Evolutionary conservation across 2,113 vertebrate genomes (phyloP), one percentile per base, ranked within the genome.

Genomic region (Phaethon lepturus): DNA sequence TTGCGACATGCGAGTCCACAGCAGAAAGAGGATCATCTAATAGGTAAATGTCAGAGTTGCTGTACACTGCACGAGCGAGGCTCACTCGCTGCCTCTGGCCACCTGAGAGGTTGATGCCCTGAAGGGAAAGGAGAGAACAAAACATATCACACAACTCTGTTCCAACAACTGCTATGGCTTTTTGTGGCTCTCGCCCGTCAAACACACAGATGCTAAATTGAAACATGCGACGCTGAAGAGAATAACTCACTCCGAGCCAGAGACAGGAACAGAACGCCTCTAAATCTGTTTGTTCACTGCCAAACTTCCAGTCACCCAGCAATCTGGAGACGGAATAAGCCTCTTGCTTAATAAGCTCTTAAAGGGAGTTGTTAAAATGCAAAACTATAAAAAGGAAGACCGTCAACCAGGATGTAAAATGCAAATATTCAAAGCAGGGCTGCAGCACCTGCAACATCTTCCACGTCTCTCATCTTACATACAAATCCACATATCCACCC

Each of bases 61-160:
- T 99, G 97, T 99, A 99, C 67, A 99, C 98, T 1, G 99, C 99
- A 6, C 99, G 98, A 35, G 99, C 99, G 35, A 99, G 95, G 90
- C 99, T 99, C 90, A 99, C 98, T 8, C 99, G 98, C 97, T 99
- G 99, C 79, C 99, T 98, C 98, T 99, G 99, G 11, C 99, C 99
- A 7, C 99, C 99, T 0, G 99, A 99, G 35, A 99, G 98, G 96
- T 99, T 99, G 93, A 99, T 99, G 71, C 99, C 99, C 99, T 99
- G 98, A 3, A 53, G 50, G 20, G 58, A 59, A 35, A 93, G 77
- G 12, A 81, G 62, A 74, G 40, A 82, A 42, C 33, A 84, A 90
- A 89, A 58, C 9, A 7, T 11, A 29, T 85, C 83, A 59, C 25
- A 23, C 33, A 26, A 35, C 42, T 69, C 25, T 2, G 45, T 52